Evolutionary conservation across 2,113 vertebrate species (phyloP).

Genomic region (Gymnobelideus leadbeateri): DNA sequence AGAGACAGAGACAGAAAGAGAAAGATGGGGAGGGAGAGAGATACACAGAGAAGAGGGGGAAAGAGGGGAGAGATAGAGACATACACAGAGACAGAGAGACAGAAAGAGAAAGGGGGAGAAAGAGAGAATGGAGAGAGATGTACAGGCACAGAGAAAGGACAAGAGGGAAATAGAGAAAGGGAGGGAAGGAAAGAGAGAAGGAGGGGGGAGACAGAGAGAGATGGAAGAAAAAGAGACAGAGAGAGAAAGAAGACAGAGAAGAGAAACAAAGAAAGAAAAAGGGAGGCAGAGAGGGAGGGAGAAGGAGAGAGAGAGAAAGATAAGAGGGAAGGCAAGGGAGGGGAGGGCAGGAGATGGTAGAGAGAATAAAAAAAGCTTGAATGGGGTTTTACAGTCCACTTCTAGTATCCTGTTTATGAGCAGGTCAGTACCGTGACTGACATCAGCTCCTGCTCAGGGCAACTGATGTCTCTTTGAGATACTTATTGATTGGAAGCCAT

Average conservation of each 20-base stretch:
- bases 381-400: too few relatives aligned
- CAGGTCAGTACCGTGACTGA: neutral
- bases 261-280: accelerated
- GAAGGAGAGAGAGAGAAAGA: neutral
- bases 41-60: neutral
- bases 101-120: too few relatives aligned
- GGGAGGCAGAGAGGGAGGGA: neutral
- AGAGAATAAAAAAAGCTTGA: neutral
- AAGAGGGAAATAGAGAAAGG: too few relatives aligned
- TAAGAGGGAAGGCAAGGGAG: neutral
- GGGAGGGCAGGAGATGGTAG: too few relatives aligned
- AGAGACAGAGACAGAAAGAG: too few relatives aligned
- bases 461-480: neutral
- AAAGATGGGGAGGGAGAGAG: too few relatives aligned
- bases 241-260: neutral
- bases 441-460: neutral
- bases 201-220: neutral
- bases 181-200: neutral
- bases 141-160: too few relatives aligned
- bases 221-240: too few relatives aligned
- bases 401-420: neutral
- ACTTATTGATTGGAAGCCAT: neutral
- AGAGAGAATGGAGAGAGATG: too few relatives aligned
- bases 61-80: neutral
- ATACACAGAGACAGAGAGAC: too few relatives aligned